Evolutionary conservation across 1,140 invertebrate genomes (phyloP).

Genomic region (Steinernema khuongi): DNA sequence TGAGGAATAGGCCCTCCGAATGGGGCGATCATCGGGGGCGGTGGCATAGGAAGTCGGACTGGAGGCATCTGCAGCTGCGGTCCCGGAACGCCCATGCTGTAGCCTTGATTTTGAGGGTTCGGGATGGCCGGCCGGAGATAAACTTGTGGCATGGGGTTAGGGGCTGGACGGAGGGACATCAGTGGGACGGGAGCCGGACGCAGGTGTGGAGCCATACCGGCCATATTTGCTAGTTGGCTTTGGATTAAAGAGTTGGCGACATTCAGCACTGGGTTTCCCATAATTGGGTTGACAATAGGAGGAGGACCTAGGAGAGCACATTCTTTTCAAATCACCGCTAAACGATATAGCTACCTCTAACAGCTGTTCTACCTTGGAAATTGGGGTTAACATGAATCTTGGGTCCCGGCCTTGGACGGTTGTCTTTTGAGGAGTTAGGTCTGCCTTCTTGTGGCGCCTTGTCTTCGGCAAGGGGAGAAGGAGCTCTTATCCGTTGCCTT

Average conservation of each 20-base stretch:
- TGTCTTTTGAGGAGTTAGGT: neutral
- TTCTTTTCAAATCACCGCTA: neutral
- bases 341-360: neutral
- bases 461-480: neutral
- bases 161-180: neutral
- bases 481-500: neutral
- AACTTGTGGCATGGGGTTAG: neutral
- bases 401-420: neutral
- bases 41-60: neutral
- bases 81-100: neutral
- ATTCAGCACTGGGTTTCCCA: neutral
- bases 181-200: neutral
- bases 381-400: neutral
- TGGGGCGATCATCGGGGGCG: neutral
- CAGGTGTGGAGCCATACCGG: neutral
- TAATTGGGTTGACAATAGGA: neutral
- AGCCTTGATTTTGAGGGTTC: neutral
- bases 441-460: neutral
- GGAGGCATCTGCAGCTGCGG: neutral
- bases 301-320: neutral
- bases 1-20: neutral
- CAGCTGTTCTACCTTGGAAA: neutral
- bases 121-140: neutral
- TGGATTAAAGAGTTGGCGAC: constrained; percentile 6
- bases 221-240: neutral